A percentile compares a stretch with the other conserved stretches of the same genome.
Evolutionary conservation across 2,888 invertebrate genomes (phyloP).

Genomic region (Prenolepis imparis): DNA sequence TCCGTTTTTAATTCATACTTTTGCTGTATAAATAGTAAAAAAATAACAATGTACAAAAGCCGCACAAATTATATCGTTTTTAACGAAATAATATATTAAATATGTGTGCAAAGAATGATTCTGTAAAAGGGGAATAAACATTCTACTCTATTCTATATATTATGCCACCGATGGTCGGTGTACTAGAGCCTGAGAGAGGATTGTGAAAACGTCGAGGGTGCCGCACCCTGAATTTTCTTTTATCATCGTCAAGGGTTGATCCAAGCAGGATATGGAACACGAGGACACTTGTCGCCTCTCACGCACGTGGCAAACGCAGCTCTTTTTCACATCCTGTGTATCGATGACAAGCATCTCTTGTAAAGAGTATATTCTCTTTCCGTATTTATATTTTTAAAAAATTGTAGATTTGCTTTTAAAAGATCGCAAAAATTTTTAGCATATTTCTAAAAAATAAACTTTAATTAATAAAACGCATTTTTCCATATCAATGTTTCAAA

Average conservation of each 20-base stretch:
- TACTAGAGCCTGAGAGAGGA: constrained; percentile 20
- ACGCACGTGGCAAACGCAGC: constrained; percentile 66
- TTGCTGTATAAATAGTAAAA: not conserved
- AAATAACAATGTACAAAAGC: constrained; percentile 11
- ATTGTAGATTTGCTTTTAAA: not conserved
- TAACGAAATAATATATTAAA: not conserved
- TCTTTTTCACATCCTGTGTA: constrained; percentile 72
- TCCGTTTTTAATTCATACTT: not conserved
- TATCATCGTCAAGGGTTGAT: constrained; percentile 54
- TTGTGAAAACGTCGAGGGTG: constrained; percentile 27
- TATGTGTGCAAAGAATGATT: not conserved
- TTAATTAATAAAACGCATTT: constrained; percentile 2
- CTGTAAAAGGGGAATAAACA: not conserved
- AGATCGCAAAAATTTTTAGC: not conserved
- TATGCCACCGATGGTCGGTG: constrained; percentile 22
- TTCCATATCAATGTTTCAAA: not conserved
- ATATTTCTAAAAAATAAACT: not conserved
- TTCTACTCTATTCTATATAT: not conserved
- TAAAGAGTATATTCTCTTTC: not conserved
- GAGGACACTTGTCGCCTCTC: constrained; percentile 73
- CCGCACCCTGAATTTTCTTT: constrained; percentile 28
- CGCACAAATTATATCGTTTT: not conserved
- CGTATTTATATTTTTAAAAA: not conserved
- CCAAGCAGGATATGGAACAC: constrained; percentile 47
- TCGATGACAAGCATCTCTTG: constrained; percentile 13